Evolutionary conservation across 2,113 vertebrate genomes (phyloP).

Genomic region (Neodon shergylaensis): DNA sequence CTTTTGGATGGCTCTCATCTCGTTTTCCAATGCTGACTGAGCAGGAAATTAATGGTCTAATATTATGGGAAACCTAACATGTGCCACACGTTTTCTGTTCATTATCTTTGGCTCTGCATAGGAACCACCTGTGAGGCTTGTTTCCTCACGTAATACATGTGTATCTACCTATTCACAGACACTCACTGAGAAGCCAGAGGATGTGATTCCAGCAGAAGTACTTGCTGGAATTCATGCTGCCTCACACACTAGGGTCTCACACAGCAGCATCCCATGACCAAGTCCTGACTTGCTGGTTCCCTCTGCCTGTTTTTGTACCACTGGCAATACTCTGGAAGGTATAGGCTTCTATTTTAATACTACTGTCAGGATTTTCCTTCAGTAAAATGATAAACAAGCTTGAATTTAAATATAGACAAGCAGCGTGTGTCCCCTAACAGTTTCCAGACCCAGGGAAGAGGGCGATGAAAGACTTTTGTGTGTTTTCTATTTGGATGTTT

Average conservation of each 20-base stretch:
- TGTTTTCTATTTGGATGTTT: neutral
- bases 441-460: slow-evolving; percentile 19
- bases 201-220: neutral
- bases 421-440: neutral
- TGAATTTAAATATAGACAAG: slow-evolving; percentile 16
- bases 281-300: neutral
- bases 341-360: neutral
- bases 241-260: neutral
- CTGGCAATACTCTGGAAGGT: neutral
- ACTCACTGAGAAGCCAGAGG: neutral
- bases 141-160: neutral
- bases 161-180: neutral
- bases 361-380: neutral
- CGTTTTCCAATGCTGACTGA: neutral
- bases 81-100: neutral
- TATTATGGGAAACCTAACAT: neutral
- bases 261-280: neutral
- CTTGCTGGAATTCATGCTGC: neutral
- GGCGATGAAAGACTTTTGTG: neutral
- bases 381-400: slow-evolving; percentile 24
- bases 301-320: neutral
- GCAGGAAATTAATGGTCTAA: slow-evolving; percentile 35
- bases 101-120: neutral
- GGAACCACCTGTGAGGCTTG: neutral
- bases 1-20: neutral